Percentiles rank a stretch among this genome's conserved stretches.
These are phyloP conservation scores for Anolis sagrei DNA, from an alignment of 2,113 vertebrate genomes.

Conservation along the genomic window DNA sequence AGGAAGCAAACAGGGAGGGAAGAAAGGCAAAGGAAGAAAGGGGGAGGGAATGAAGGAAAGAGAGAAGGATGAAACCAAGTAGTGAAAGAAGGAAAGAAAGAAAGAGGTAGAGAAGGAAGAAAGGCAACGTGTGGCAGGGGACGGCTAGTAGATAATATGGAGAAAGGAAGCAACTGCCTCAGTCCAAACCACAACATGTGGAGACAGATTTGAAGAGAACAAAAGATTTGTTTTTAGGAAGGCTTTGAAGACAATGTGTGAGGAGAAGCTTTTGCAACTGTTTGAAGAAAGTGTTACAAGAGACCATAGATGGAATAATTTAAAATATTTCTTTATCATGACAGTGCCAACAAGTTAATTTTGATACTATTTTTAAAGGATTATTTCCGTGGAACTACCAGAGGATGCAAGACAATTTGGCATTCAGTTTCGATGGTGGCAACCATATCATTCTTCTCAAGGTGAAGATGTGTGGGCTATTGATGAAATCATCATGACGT, in stretches of 20 bases:
- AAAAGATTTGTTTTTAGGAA: not conserved
- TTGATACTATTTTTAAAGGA: constrained; percentile 74
- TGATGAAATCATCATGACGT: constrained; percentile 98
- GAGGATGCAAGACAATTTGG: constrained; percentile 91
- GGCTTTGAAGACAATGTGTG: not conserved
- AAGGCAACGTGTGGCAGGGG: no score
- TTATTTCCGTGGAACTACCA: constrained; percentile 94
- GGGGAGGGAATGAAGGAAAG: no score
- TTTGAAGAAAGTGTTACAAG: not conserved
- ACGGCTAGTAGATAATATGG: no score
- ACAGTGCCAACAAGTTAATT: not conserved
- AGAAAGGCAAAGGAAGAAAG: no score
- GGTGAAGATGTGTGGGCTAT: constrained; percentile 96
- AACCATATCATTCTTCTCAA: constrained; percentile 94
- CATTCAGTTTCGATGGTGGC: constrained; percentile 99
- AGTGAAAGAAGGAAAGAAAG: no score
- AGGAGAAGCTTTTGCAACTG: not conserved
- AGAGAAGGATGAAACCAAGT: no score
- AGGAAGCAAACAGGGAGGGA: no score
- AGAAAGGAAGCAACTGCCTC: not conserved
- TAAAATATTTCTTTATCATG: not conserved
- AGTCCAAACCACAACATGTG: not conserved
- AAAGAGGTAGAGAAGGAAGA: no score
- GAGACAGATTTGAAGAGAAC: not conserved
- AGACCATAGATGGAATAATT: not conserved